Conservation (phyloP, 2,113 vertebrate species). For the Callorhinus ursinus region DNA sequence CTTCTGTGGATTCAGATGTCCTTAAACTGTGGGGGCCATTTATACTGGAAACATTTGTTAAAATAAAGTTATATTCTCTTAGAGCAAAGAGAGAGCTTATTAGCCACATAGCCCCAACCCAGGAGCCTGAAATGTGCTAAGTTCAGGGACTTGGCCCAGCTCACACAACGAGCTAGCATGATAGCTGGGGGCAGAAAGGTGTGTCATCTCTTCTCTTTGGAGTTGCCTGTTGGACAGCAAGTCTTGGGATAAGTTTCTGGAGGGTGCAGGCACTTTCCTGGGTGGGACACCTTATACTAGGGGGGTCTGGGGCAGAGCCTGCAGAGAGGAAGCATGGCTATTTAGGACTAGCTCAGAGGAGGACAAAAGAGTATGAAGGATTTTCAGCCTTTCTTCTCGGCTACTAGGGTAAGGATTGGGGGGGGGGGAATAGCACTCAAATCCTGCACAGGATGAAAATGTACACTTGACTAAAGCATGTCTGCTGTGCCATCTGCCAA, state of each 20-base stretch:
- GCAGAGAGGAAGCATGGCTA: not conserved
- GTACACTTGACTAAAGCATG: too few relatives aligned
- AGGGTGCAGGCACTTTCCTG: not conserved
- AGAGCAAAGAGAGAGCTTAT: not conserved
- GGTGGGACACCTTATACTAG: not conserved
- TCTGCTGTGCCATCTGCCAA: not conserved
- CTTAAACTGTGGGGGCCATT: not conserved
- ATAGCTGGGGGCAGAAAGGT: not conserved
- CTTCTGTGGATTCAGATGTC: not conserved
- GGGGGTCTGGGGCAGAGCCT: not conserved
- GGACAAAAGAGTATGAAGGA: not conserved
- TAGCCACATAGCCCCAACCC: not conserved
- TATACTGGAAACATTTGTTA: not conserved
- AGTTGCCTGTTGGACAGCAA: not conserved
- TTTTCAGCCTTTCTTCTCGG: not conserved
- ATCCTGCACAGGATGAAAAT: not conserved
- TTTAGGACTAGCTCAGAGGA: not conserved
- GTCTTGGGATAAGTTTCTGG: not conserved
- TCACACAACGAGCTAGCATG: rapidly evolving
- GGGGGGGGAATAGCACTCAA: too few relatives aligned
- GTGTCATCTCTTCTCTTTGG: not conserved
- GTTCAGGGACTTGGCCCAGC: not conserved
- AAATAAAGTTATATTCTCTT: not conserved
- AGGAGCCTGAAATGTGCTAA: not conserved
- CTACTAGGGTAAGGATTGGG: not conserved